Conservation (phyloP, 2,797 vertebrate species). For the Rhinophrynus dorsalis region DNA sequence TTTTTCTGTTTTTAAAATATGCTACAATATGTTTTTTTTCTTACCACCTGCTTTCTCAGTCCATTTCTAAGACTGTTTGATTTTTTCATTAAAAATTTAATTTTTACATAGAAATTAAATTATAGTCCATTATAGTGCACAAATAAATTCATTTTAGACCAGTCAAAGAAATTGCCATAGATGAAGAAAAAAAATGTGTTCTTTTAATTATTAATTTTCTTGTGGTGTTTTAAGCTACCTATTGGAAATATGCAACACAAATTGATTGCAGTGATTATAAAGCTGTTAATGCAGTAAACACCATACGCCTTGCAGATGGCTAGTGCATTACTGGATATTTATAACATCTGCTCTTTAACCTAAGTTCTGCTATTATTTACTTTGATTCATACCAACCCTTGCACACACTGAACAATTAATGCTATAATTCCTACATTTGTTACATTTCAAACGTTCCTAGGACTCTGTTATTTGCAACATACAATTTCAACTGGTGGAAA, state of each 20-base stretch:
- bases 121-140: background rate
- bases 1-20: no score
- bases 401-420: background rate
- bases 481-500: no score
- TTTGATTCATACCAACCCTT: conserved; percentile 20
- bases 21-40: no score
- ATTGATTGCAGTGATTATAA: conserved; percentile 36
- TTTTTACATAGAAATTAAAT: no score
- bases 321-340: conserved; percentile 20
- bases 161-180: no score
- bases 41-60: no score
- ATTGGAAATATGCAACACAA: conserved; percentile 16
- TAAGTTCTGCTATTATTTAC: conserved; percentile 18
- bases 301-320: conserved; percentile 34
- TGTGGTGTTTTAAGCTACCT: background rate
- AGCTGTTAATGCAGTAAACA: conserved; percentile 23
- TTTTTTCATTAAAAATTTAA: no score
- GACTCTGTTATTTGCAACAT: no score
- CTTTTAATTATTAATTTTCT: conserved; percentile 7
- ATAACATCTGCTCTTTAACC: conserved; percentile 35
- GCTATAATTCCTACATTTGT: conserved; percentile 24
- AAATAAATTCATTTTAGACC: background rate
- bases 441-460: no score
- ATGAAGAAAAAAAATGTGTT: background rate
- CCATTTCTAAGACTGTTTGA: no score